phyloP scores from a whole-genome alignment of 2,888 invertebrate genomes.

The Troilus luridus region DNA sequence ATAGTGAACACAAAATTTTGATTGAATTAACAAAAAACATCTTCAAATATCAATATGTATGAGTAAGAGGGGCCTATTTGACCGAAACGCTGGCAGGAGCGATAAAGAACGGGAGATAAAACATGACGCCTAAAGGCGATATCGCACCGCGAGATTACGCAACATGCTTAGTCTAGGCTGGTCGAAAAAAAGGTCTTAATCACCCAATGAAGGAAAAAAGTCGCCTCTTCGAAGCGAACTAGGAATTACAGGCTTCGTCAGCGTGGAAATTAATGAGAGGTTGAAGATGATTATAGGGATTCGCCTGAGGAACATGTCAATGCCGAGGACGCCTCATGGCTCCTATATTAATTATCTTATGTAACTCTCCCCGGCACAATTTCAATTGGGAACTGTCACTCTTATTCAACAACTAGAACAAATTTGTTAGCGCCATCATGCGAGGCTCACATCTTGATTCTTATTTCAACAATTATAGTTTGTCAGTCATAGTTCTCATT shows the following conservation, averaged over 20 bases:
- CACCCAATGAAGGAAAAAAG: neutral
- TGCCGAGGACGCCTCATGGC: neutral
- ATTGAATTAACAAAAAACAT: too few relatives aligned
- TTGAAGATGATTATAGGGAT: conserved; percentile 1
- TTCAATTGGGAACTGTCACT: conserved; percentile 24
- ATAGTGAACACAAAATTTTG: too few relatives aligned
- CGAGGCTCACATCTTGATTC: neutral
- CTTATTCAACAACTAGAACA: neutral
- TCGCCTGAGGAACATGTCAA: neutral
- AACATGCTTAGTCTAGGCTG: neutral
- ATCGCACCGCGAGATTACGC: neutral
- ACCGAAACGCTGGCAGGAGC: neutral
- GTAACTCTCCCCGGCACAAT: neutral
- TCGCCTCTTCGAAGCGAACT: neutral
- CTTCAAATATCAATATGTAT: neutral
- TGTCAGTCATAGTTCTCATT: neutral
- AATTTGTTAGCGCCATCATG: neutral
- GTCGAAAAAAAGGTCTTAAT: neutral
- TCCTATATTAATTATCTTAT: conserved; percentile 4
- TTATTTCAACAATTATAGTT: neutral
- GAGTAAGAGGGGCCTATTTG: neutral
- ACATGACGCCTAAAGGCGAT: neutral
- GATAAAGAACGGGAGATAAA: neutral
- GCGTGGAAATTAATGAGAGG: neutral
- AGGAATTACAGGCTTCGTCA: neutral